phyloP scores from a whole-genome alignment of 2,797 vertebrate species.

The Sternotherus odoratus region DNA sequence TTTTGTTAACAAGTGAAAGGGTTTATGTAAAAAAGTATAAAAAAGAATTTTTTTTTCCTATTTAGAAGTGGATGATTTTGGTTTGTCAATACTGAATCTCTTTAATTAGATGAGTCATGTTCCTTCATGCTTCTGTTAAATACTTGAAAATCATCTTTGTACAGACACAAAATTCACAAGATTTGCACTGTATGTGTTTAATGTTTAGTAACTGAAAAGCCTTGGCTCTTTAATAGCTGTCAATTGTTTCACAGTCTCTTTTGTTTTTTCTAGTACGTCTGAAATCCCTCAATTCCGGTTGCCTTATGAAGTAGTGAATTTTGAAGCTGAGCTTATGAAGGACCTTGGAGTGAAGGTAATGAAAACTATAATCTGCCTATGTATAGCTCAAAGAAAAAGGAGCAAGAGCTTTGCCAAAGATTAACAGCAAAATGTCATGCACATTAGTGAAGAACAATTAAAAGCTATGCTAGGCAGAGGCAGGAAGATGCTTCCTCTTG shows the following conservation, averaged over 20 bases:
- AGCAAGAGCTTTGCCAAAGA: slow-evolving; percentile 73
- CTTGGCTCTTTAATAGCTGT: not conserved
- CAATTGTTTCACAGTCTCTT: slow-evolving; percentile 22
- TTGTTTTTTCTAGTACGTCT: slow-evolving; percentile 82
- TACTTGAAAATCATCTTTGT: not conserved
- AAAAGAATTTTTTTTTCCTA: not conserved
- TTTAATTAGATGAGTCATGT: not conserved
- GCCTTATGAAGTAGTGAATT: slow-evolving; percentile 91
- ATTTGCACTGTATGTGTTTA: not conserved
- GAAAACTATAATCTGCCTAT: slow-evolving; percentile 66
- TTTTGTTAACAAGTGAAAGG: not conserved
- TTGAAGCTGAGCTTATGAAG: slow-evolving; percentile 94
- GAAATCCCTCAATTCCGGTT: slow-evolving; percentile 96
- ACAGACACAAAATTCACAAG: not conserved
- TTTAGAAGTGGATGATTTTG: not conserved
- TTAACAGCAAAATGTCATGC: slow-evolving; percentile 85
- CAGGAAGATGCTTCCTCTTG: slow-evolving; percentile 82
- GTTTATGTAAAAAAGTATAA: not conserved
- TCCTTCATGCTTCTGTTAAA: not conserved
- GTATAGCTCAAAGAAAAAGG: slow-evolving; percentile 58
- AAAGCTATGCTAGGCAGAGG: slow-evolving; percentile 83
- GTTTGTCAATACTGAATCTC: not conserved
- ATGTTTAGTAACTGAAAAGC: not conserved
- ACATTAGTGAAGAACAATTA: slow-evolving; percentile 90
- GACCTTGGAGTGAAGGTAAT: slow-evolving; percentile 95